A percentile compares a stretch with the other conserved stretches of the same genome.
Evolutionary conservation across 2,888 invertebrate species (phyloP).

Genomic region (Smittia sp.): DNA sequence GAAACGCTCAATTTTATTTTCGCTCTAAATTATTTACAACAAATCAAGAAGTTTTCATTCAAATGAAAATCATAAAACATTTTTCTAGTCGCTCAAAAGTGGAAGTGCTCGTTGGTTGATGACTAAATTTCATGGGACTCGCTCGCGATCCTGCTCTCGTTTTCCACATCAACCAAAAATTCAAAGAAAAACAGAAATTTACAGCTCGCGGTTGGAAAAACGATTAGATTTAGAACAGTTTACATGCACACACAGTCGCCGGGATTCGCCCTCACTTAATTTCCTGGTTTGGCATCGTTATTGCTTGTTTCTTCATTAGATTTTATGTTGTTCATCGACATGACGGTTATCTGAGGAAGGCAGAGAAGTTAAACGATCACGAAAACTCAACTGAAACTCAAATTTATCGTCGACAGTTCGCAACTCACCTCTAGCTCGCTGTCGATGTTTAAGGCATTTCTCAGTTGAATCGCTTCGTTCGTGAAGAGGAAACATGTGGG

Average conservation of each 20-base stretch:
- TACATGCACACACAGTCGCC: neutral
- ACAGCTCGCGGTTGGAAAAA: neutral
- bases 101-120: too few relatives aligned
- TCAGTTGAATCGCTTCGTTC: conserved; percentile 69
- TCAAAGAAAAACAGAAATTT: neutral
- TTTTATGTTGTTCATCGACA: conserved; percentile 19
- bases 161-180: neutral
- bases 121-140: too few relatives aligned
- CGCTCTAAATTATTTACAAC: neutral
- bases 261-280: conserved; percentile 13
- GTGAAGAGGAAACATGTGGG: conserved; percentile 89
- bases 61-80: neutral
- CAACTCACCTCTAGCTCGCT: conserved; percentile 54
- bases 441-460: conserved; percentile 58
- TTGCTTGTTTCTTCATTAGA: conserved; percentile 28
- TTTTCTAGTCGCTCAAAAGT: too few relatives aligned
- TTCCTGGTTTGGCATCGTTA: conserved; percentile 30
- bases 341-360: conserved; percentile 25
- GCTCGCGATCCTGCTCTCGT: too few relatives aligned
- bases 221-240: neutral
- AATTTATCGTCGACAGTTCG: neutral
- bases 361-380: neutral
- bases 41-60: neutral
- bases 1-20: neutral
- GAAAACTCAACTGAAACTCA: neutral